Evolutionary conservation across 2,113 vertebrate species (phyloP).

Genomic region (Hippocampus abdominalis): DNA sequence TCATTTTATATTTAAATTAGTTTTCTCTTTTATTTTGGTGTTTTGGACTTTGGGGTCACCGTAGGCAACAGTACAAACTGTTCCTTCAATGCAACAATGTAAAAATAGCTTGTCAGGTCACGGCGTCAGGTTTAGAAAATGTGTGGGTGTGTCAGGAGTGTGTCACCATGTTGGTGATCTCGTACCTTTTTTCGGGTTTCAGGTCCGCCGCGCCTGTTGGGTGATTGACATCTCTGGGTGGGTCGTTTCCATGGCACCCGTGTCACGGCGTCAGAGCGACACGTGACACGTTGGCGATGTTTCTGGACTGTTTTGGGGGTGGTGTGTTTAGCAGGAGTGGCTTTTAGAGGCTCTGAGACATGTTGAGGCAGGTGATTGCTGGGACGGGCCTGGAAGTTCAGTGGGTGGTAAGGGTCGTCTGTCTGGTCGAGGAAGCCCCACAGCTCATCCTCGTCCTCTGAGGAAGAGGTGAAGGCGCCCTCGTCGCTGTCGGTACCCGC

Average conservation of each 20-base stretch:
- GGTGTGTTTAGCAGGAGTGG: neutral
- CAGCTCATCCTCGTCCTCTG: conserved; percentile 64
- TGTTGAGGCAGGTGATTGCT: conserved; percentile 5
- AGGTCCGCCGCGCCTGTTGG: neutral
- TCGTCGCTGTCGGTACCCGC: conserved; percentile 33
- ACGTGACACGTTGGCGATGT: neutral
- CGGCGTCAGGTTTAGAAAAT: no score
- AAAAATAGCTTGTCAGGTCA: no score
- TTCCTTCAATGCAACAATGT: no score
- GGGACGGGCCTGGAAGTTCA: conserved; percentile 69
- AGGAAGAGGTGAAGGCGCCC: conserved; percentile 39
- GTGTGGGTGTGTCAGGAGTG: no score
- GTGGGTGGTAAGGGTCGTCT: conserved; percentile 71
- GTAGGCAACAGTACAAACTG: no score
- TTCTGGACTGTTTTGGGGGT: neutral
- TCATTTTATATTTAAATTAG: no score
- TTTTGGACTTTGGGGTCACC: no score
- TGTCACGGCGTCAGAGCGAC: neutral
- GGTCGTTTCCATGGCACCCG: conserved; percentile 63
- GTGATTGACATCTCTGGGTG: neutral
- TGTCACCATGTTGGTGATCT: neutral
- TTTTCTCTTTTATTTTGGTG: no score
- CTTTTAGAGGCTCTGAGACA: conserved; percentile 10
- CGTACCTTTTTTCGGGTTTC: neutral
- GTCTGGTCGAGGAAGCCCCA: conserved; percentile 63